Conservation (phyloP, 2,113 vertebrate genomes). For the Austrofundulus limnaeus region DNA sequence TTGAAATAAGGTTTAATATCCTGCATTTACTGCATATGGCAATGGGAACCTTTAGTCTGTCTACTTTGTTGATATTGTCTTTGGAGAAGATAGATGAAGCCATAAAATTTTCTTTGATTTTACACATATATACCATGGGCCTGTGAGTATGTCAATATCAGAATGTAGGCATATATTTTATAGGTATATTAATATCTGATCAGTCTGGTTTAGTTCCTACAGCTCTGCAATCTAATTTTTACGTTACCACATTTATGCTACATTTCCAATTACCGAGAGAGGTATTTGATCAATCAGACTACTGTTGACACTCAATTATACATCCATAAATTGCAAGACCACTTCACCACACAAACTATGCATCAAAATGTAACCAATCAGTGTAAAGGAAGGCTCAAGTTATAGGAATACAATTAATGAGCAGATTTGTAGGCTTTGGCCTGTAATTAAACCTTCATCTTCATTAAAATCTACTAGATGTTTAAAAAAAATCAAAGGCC, state of each 20-base stretch:
- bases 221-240: neutral
- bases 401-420: too few relatives aligned
- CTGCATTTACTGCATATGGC: slow-evolving; percentile 63
- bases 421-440: too few relatives aligned
- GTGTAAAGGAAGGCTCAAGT: too few relatives aligned
- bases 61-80: slow-evolving; percentile 41
- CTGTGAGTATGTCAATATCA: slow-evolving; percentile 9
- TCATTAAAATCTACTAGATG: too few relatives aligned
- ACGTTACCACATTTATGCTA: neutral
- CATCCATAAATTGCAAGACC: neutral
- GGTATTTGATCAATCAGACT: neutral
- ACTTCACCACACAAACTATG: too few relatives aligned
- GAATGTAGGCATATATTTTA: slow-evolving; percentile 9
- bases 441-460: too few relatives aligned
- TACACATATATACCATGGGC: neutral
- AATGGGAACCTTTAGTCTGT: slow-evolving; percentile 30
- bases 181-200: neutral
- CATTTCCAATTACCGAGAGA: too few relatives aligned
- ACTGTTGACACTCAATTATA: neutral
- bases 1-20: slow-evolving; percentile 73
- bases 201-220: neutral
- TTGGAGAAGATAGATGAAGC: slow-evolving; percentile 31
- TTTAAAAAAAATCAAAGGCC: too few relatives aligned
- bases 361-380: too few relatives aligned
- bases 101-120: slow-evolving; percentile 36